Conservation (phyloP, 2,113 vertebrate species). For the Hyaena hyaena region DNA sequence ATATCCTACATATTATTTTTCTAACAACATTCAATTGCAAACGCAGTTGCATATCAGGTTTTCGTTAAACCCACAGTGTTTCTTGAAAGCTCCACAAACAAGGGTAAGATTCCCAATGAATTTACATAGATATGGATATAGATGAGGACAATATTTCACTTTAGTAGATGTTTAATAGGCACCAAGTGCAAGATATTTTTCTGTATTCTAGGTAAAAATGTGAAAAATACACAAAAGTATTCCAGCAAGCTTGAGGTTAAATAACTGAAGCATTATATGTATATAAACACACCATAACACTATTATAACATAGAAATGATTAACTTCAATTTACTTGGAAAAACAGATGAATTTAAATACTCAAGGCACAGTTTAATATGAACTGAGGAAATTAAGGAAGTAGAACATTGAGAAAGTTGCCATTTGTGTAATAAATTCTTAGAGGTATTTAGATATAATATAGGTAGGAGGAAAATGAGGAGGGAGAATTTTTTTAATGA, state of each 20-base stretch:
- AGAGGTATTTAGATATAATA: background rate
- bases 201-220: background rate
- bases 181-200: background rate
- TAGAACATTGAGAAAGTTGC: background rate
- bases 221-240: background rate
- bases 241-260: background rate
- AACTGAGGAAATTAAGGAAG: background rate
- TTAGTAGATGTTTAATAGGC: background rate
- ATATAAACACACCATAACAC: background rate
- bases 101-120: background rate
- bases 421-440: background rate
- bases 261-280: background rate
- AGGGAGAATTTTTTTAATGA: background rate
- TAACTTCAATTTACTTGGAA: background rate
- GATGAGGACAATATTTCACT: background rate
- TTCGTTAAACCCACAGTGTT: background rate
- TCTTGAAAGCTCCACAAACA: background rate
- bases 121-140: background rate
- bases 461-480: background rate
- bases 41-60: background rate
- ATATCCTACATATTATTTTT: background rate
- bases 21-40: background rate
- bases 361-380: background rate
- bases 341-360: background rate
- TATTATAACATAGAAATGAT: background rate